Base-by-base conservation (phyloP, 2,888 invertebrate genomes). In the Caenorhabditis imperialis region DNA sequence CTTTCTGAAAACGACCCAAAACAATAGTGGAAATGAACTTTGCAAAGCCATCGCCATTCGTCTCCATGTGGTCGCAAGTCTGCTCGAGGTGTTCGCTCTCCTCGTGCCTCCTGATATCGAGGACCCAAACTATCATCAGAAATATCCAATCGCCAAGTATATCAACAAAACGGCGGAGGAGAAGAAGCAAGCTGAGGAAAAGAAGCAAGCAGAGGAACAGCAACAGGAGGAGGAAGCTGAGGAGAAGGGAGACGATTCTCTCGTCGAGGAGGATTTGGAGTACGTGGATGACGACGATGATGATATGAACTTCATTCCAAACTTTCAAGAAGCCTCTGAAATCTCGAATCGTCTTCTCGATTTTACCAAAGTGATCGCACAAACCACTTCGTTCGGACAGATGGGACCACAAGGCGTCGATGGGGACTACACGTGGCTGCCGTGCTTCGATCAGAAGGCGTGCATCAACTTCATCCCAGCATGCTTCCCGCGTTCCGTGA, bases 391-490 rank as follows among this genome's bases (percentile, higher is more conserved):
- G 3, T n/a, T 63, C 6, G 72, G 63, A 40, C 37, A 33, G 35
- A 12, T 23, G 16, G 40, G 35, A 16, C 73, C 73, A 16, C 44
- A 65, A 8, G 23, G 44, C n/a, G 30, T 48, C 70, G 14, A 53
- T 79, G 83, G 77, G 1, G 69, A 80, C 61, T 84, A 61, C 67
- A 48, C 33, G 0, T 83, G 84, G 83, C 45, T 90, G 22, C 85
- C 94, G 91, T 97, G 97, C 0, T 98, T 98, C 90, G 96, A 97
- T 88, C 95, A 96, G 3, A 92, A 95, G 89, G 93, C 96, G 45
- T 98, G 98, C 90, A 96, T 96, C 89, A 92, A 96, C 44, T 91
- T 96, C 53, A 91, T 98, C 61, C 98, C 98, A n/a, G 96, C 98
- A 0, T 96, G 98, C 18, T 99, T 98, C 91, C 98, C 98, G 0